Base-by-base conservation (phyloP, 2,113 vertebrate genomes). In the Carettochelys insculpta region DNA sequence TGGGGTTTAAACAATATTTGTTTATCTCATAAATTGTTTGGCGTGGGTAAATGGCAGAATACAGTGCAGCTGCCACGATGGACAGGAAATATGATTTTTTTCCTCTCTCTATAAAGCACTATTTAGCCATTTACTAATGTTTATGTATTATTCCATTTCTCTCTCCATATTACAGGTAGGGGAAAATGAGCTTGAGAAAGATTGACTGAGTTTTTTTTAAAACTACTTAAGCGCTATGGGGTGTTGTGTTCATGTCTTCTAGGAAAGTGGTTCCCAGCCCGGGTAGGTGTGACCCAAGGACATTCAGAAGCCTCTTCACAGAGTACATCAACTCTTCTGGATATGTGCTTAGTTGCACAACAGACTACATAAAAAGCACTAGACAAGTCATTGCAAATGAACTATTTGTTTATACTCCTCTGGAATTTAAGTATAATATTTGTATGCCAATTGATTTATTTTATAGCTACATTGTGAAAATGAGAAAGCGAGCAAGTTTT, bases 201-300 rank as follows among this genome's bases (percentile, higher is more conserved):
- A 52, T 87, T 68, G n/a, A 41, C 16, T 48, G 27, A 82, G 16
- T 16, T 6, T 54, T 6, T 54, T 80, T 43, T 11, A 22, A 56
- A 29, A 12, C 43, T 86, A 12, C 11, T 51, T 58, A 77, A 86
- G 83, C 25, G 19, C 82, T 24, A n/a, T 0, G 1, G n/a, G 3
- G 47, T 87, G 0, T 0, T 43, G 27, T 53, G 11, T 20, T 68
- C 24, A 79, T 71, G 27, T 87, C 16, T n/a, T 65, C 34, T 65
- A 43, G 56, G 54, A 31, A 25, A 29, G 27, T 56, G 54, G 27
- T 13, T 56, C 54, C 29, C 54, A 56, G 13, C 25, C 54, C 11
- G 54, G 11, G 5, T 29, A 56, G 25, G 12, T 56, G 11, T 56
- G 12, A 9, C 54, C 54, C 54, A 6, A 9, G 11, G 54, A 27